phyloP scores from a whole-genome alignment of 2,113 vertebrate genomes.

The Plecturocebus donacophilus region DNA sequence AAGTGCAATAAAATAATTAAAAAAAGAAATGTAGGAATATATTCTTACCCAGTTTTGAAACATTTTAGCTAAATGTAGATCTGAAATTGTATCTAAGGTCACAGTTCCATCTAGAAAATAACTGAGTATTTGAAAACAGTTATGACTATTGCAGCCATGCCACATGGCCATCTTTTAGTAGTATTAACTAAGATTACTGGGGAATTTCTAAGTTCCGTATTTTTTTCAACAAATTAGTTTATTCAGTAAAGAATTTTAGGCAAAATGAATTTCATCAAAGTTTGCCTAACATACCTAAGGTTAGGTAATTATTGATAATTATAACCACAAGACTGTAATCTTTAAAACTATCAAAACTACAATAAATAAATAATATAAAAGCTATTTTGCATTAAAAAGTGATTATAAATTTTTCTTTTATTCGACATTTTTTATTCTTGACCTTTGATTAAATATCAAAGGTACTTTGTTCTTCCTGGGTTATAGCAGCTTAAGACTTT shows the following conservation, averaged over 20 bases:
- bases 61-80: not conserved
- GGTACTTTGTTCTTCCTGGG: not conserved
- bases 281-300: not conserved
- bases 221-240: not conserved
- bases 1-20: too few species aligned
- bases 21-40: not conserved
- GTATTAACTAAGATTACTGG: not conserved
- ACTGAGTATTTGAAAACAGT: not conserved
- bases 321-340: not conserved
- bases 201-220: not conserved
- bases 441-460: constrained; percentile 21
- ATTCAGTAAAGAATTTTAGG: not conserved
- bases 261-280: not conserved
- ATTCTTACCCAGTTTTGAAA: not conserved
- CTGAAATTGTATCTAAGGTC: not conserved
- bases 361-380: not conserved
- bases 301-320: not conserved
- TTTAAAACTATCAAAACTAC: not conserved
- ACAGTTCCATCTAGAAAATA: not conserved
- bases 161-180: not conserved
- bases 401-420: not conserved
- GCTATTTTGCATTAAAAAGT: not conserved
- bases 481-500: not conserved
- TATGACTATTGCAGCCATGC: not conserved
- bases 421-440: not conserved